Evolutionary conservation across 1,140 invertebrate genomes (phyloP), one percentile per base, ranked within the genome.

Genomic region (Camponotus pennsylvanicus): DNA sequence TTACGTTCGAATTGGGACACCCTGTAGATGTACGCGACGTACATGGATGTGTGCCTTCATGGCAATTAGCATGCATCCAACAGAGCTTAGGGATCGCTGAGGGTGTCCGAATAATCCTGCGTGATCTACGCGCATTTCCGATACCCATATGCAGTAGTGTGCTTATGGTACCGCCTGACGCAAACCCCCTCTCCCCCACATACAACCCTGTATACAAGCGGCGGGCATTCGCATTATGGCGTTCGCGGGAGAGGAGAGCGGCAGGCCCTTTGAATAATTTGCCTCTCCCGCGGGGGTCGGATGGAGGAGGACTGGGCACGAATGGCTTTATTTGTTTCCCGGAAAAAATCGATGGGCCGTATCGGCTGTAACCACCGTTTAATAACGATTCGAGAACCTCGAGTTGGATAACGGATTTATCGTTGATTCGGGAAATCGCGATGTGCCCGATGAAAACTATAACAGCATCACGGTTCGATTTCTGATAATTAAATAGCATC

Each of bases 31-130:
- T 18, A 63, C 45, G 13, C 67, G 55, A 82, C 27, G n/a, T 71
- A 45, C 79, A 73, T 70, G 83, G 73, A 85, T 87, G 75, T 85
- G 83, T 90, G 78, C 78, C 78, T 89, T 86, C 85, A 79, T 70
- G 71, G 89, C 89, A 92, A 92, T 92, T 92, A 92, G 91, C 92
- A 92, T 92, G 90, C 91, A 90, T 92, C 91, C 86, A 90, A 80
- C 79, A 84, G 79, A 86, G 89, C 87, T 90, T 89, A 84, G 91
- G 84, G 91, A 91, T 86, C 77, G 76, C 69, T 15, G 63, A 86
- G 90, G 86, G 87, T 76, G 86, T 85, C 78, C 84, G 83, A 86
- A 88, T 92, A 92, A 92, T 92, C 91, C 91, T 84, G 70, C 83
- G 90, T 91, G 92, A 92, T 92, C 91, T 92, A 92, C 89, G 89